Conservation (phyloP, 2,797 vertebrate genomes). For the Adrianichthys oophorus region DNA sequence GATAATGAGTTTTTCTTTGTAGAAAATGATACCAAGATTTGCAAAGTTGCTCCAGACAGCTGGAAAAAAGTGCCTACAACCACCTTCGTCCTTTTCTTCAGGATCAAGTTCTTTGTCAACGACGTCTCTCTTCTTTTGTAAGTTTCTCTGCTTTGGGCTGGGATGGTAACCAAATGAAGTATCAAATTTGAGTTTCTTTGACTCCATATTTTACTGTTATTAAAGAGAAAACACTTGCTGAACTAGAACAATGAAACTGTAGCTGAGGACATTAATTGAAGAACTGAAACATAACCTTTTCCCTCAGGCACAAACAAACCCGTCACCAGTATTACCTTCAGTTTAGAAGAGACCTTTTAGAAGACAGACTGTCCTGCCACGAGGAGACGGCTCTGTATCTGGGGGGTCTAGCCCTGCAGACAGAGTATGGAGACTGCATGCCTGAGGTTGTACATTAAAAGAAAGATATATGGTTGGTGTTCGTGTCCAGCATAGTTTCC, state of each 20-base stretch:
- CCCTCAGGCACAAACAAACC: constrained; percentile 82
- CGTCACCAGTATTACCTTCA: constrained; percentile 92
- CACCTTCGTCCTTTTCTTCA: constrained; percentile 84
- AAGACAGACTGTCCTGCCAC: constrained; percentile 82
- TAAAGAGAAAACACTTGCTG: not conserved
- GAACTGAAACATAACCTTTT: not conserved
- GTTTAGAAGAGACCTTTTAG: constrained; percentile 88
- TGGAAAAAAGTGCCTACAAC: constrained; percentile 86
- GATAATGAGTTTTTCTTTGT: constrained; percentile 92
- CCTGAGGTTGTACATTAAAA: constrained; percentile 77
- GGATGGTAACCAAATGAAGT: not conserved
- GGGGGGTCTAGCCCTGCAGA: constrained; percentile 86
- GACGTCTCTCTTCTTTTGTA: constrained; percentile 84
- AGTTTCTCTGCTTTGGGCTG: constrained; percentile 57
- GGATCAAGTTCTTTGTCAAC: constrained; percentile 88
- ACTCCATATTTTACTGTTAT: too few relatives aligned
- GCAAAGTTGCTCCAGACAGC: constrained; percentile 86
- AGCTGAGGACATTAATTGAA: not conserved
- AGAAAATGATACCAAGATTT: constrained; percentile 86
- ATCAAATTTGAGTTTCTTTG: too few relatives aligned
- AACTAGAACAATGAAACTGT: not conserved
- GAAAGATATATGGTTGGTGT: not conserved
- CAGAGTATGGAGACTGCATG: constrained; percentile 85
- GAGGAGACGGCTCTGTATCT: constrained; percentile 85
- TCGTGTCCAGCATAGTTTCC: too few relatives aligned